Evolutionary conservation across 2,113 vertebrate species (phyloP).

Genomic region (Meleagris gallopavo): DNA sequence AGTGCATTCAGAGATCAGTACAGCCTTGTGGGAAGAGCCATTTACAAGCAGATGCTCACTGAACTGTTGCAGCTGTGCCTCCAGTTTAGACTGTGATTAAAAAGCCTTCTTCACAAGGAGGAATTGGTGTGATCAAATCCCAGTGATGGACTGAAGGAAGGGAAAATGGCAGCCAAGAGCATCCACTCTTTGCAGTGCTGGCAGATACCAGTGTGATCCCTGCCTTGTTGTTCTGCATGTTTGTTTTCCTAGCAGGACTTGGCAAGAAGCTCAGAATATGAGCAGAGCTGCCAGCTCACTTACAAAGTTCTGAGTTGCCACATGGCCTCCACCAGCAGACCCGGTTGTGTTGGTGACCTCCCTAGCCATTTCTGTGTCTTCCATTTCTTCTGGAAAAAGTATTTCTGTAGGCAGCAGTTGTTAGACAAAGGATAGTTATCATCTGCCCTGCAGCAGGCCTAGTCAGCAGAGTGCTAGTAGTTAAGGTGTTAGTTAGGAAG

Average conservation of each 20-base stretch:
- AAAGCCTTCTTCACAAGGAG: too few relatives aligned
- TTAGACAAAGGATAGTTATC: not conserved
- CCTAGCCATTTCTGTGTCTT: not conserved
- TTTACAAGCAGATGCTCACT: not conserved
- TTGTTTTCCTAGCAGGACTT: not conserved
- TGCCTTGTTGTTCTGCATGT: not conserved
- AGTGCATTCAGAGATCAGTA: not conserved
- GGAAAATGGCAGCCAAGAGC: not conserved
- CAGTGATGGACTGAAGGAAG: not conserved
- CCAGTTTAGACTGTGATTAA: too few relatives aligned
- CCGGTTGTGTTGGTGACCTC: not conserved
- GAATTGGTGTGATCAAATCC: not conserved
- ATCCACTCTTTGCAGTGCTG: not conserved
- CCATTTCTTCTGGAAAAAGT: not conserved
- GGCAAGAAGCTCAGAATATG: not conserved
- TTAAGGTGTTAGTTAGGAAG: not conserved
- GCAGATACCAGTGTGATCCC: not conserved
- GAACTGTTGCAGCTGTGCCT: accelerated
- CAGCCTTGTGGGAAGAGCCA: not conserved
- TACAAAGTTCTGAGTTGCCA: not conserved
- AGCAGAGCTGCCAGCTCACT: not conserved
- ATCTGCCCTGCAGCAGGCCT: not conserved
- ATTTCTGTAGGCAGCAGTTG: not conserved
- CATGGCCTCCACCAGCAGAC: not conserved
- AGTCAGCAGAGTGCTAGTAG: not conserved